Base-by-base conservation (phyloP, 1,140 invertebrate species). In the Limonius californicus region DNA sequence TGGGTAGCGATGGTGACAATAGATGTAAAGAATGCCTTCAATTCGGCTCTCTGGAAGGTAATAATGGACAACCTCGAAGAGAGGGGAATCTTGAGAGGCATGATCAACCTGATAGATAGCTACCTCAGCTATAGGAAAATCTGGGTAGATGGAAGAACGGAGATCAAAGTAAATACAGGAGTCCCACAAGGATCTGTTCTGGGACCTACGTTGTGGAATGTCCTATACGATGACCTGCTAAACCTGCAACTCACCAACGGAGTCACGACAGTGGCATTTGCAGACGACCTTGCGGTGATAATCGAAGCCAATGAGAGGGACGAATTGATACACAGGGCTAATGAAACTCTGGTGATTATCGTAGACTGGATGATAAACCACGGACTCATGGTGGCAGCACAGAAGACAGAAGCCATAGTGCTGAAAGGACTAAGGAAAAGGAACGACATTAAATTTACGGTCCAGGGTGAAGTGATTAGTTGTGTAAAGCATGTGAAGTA, bases 11-110 rank as follows among this genome's bases (percentile, higher is more conserved):
- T 67, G 1, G 19, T 64, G 20, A 61, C 65, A 11, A 9, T 67
- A 9, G 65, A 67, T 32, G 45, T 64, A n/a, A 64, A 58, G 39
- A 67, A 67, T 30, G 65, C 65, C 1, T 64, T 67, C 39, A 67
- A 67, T 23, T 43, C 59, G 54, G 62, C 59, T 12, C 14, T 27
- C 19, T 59, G 61, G 53, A 20, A 15, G 7, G 8, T 16, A 1
- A 59, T 64, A 0, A 30, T 67, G 2, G 39, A 59, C 8, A 47
- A 43, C 11, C 56, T 67, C 1, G 1, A 35, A 9, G 23, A 47
- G 32, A 32, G n/a, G 30, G 18, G 45, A 0, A 23, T 62, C 21
- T 39, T 20, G 6, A 23, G 14, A 1, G 54, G 60, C 27, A 14
- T 60, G 8, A 12, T 59, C 7, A 59, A 14, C 7, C 14, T 60